A percentile compares a stretch with the other conserved stretches of the same genome.
phyloP scores from a whole-genome alignment of 2,888 invertebrate genomes.

The Polymixis flavicincta region DNA sequence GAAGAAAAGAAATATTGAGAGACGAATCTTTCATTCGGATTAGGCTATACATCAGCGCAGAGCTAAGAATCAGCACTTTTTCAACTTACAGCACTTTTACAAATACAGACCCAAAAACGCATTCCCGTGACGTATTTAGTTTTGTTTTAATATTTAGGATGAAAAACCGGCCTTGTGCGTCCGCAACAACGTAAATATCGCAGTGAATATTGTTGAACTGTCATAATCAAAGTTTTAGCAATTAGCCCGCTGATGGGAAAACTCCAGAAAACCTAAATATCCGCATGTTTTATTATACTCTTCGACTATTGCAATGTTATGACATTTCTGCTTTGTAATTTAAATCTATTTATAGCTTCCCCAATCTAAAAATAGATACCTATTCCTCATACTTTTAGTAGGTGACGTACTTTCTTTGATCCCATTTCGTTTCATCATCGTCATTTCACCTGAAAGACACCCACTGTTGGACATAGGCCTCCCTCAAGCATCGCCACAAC shows the following conservation, averaged over 20 bases:
- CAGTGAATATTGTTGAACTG: too few species aligned
- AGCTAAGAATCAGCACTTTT: too few species aligned
- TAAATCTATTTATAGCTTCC: constrained; percentile 11
- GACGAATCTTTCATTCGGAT: neutral
- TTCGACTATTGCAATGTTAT: neutral
- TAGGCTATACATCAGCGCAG: neutral
- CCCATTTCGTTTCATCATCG: too few species aligned
- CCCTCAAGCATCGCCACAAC: too few species aligned
- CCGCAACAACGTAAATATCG: too few species aligned
- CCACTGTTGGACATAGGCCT: too few species aligned
- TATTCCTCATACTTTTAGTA: neutral
- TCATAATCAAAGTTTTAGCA: too few species aligned
- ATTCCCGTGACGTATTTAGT: neutral
- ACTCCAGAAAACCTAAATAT: neutral
- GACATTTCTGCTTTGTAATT: neutral
- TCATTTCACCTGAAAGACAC: too few species aligned
- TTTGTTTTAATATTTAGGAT: neutral
- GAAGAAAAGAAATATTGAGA: too few species aligned
- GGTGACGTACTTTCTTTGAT: neutral
- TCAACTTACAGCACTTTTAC: neutral
- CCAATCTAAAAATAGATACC: constrained; percentile 8
- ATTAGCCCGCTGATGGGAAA: neutral
- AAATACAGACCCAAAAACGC: neutral
- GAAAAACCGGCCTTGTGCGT: neutral
- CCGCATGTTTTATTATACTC: neutral